phyloP scores from a whole-genome alignment of 2,888 invertebrate genomes.

The Cerceris ruficornis region DNA sequence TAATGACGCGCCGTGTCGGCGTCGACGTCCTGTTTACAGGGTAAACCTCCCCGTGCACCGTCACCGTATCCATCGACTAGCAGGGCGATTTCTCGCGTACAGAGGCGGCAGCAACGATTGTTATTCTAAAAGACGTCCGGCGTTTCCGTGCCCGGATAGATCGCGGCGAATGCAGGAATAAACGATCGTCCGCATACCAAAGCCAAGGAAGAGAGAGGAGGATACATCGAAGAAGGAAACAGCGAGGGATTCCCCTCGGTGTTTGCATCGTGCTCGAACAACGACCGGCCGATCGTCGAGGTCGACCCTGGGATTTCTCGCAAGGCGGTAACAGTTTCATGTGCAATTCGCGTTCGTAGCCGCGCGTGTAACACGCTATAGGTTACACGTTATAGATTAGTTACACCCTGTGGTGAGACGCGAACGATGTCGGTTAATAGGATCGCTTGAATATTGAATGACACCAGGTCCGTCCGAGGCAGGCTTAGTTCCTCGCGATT shows the following conservation, averaged over 20 bases:
- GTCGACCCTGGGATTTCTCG: slow-evolving; percentile 8
- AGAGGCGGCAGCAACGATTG: slow-evolving; percentile 35
- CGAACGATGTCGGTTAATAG: slow-evolving; percentile 43
- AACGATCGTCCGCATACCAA: not conserved
- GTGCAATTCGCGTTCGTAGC: not conserved
- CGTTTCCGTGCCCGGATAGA: slow-evolving; percentile 22
- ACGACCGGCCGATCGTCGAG: not conserved
- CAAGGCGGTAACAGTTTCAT: not conserved
- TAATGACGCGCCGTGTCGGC: slow-evolving; percentile 77
- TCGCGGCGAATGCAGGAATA: too few relatives aligned
- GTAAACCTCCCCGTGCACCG: slow-evolving; percentile 70
- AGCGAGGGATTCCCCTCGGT: not conserved
- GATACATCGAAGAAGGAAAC: not conserved
- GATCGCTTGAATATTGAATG: slow-evolving; percentile 44
- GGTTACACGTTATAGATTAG: slow-evolving; percentile 51
- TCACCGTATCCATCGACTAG: slow-evolving; percentile 50
- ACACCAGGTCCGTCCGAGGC: not conserved
- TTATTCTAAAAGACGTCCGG: slow-evolving; percentile 40
- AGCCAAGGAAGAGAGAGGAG: not conserved
- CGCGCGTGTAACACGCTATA: slow-evolving; percentile 28
- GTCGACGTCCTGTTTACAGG: slow-evolving; percentile 75
- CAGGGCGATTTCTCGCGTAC: slow-evolving; percentile 25
- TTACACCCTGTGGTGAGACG: slow-evolving; percentile 40
- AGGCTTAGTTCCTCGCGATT: not conserved
- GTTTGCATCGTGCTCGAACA: not conserved